phyloP scores from a whole-genome alignment of 2,113 vertebrate genomes.

The Gallinago paraguaiae region DNA sequence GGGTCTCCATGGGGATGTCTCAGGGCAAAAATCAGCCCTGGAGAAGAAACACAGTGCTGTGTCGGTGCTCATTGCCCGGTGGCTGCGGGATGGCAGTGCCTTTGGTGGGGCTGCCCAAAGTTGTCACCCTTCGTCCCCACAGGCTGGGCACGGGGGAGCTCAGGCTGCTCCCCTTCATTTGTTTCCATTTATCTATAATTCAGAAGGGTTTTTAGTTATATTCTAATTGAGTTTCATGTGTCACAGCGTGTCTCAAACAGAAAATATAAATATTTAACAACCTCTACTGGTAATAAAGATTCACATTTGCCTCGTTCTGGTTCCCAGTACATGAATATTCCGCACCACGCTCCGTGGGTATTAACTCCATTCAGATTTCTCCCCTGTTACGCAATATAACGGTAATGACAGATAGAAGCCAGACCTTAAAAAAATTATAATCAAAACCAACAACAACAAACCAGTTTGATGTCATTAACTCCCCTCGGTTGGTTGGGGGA shows the following conservation, averaged over 20 bases:
- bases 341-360: neutral
- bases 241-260: constrained; percentile 51
- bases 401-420: constrained; percentile 51
- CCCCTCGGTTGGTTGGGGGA: neutral
- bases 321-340: constrained; percentile 62
- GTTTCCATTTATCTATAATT: constrained; percentile 54
- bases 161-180: neutral
- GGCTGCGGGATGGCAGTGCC: fast-evolving
- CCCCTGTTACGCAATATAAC: constrained; percentile 39
- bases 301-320: constrained; percentile 57
- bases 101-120: neutral
- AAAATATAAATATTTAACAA: constrained; percentile 73
- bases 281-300: constrained; percentile 66
- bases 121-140: neutral
- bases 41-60: neutral
- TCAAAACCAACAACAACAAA: neutral
- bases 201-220: constrained; percentile 17
- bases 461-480: constrained; percentile 28
- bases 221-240: constrained; percentile 62
- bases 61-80: neutral
- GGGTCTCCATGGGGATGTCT: neutral
- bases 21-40: neutral
- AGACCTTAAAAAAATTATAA: constrained; percentile 18
- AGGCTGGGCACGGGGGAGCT: neutral
- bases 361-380: constrained; percentile 67